Conservation (phyloP, 2,113 vertebrate species). For the Podarcis cretensis region DNA sequence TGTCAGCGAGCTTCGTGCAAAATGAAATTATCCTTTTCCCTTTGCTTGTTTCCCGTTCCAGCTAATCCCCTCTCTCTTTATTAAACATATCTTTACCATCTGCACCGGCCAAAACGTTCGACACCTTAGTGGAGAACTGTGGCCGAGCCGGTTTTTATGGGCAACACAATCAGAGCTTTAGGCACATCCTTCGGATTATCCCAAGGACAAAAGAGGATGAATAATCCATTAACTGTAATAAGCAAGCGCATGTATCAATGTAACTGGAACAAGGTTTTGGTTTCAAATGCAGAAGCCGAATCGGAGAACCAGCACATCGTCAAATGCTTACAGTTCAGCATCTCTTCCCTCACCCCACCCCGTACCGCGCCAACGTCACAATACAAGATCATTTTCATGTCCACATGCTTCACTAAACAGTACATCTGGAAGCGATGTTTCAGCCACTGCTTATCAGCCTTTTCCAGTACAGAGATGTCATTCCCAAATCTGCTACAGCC, state of each 20-base stretch:
- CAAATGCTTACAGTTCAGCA: conserved; percentile 55
- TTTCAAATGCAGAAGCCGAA: conserved; percentile 73
- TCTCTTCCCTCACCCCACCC: not conserved
- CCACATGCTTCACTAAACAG: conserved; percentile 50
- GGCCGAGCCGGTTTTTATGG: conserved; percentile 75
- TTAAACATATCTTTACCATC: conserved; percentile 85
- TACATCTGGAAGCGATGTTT: conserved; percentile 61
- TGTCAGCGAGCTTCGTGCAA: conserved; percentile 75
- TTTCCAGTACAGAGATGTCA: conserved; percentile 64
- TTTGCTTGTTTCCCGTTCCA: conserved; percentile 75
- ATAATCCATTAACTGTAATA: conserved; percentile 80
- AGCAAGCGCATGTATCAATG: conserved; percentile 70
- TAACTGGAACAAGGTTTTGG: conserved; percentile 69
- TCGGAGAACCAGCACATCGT: conserved; percentile 63
- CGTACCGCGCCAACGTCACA: not conserved
- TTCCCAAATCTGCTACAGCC: conserved; percentile 62
- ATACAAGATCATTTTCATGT: conserved; percentile 57
- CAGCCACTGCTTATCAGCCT: conserved; percentile 59
- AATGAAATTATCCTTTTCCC: conserved; percentile 77
- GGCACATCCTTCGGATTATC: conserved; percentile 75
- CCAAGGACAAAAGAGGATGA: conserved; percentile 80
- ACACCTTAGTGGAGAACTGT: conserved; percentile 71
- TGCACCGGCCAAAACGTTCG: conserved; percentile 73
- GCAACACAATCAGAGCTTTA: conserved; percentile 78
- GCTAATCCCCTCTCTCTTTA: conserved; percentile 80